A percentile compares a stretch with the other conserved stretches of the same genome.
Evolutionary conservation across 2,888 invertebrate genomes (phyloP).

Genomic region (Cactoblastis cactorum): DNA sequence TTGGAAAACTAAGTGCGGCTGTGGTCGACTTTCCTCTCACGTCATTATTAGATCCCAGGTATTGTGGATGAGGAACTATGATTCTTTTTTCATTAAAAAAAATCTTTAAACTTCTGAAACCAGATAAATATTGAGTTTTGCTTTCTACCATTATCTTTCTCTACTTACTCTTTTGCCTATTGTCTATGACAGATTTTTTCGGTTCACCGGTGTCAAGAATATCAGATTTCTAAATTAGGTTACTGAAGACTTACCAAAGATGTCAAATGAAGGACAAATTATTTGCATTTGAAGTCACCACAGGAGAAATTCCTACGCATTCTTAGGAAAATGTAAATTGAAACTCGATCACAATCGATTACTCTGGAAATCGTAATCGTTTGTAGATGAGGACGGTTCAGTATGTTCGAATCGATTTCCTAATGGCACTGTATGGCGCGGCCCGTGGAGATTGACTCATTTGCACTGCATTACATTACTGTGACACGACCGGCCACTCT

Average conservation of each 20-base stretch:
- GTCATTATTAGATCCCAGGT: constrained; percentile 66
- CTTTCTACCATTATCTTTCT: too few relatives aligned
- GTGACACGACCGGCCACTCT: constrained; percentile 75
- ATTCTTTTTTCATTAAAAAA: background rate
- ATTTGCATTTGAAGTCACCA: background rate
- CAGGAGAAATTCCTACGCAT: background rate
- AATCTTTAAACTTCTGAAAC: background rate
- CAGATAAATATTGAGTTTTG: too few relatives aligned
- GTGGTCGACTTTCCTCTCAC: constrained; percentile 68
- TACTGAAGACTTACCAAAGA: background rate
- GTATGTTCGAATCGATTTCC: constrained; percentile 67
- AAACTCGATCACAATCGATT: constrained; percentile 29
- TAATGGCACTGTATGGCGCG: constrained; percentile 66
- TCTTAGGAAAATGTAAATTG: constrained; percentile 12
- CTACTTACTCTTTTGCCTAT: too few relatives aligned
- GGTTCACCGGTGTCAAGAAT: too few relatives aligned
- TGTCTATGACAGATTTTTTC: too few relatives aligned
- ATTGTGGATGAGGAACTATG: constrained; percentile 31
- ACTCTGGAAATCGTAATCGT: constrained; percentile 40
- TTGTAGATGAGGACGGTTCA: constrained; percentile 41
- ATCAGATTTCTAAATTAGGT: too few relatives aligned
- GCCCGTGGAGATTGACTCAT: constrained; percentile 76
- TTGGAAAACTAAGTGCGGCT: constrained; percentile 75
- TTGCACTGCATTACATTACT: constrained; percentile 79
- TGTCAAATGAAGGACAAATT: background rate